Conservation (phyloP, 1,140 invertebrate genomes). For the Trialeurodes vaporariorum region DNA sequence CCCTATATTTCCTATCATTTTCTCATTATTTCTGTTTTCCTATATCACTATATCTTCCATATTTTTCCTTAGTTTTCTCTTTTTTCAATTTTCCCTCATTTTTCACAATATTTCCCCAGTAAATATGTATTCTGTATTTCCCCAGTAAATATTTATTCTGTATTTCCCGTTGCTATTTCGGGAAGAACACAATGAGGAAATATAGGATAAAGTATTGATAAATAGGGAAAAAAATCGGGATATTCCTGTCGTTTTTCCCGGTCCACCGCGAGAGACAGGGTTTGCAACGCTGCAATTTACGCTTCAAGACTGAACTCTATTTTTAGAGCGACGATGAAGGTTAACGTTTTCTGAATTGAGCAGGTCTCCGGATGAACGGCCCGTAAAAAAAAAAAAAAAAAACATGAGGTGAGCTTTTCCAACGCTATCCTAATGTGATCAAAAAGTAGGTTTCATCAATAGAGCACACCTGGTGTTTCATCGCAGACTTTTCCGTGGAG, state of each 20-base stretch:
- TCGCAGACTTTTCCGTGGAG: background rate
- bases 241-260: no score
- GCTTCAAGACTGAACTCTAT: background rate
- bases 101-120: no score
- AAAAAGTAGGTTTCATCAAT: background rate
- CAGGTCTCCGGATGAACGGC: no score
- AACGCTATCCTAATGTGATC: background rate
- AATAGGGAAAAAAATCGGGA: no score
- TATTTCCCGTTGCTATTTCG: no score
- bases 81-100: background rate
- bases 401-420: conserved; percentile 2
- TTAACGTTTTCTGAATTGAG: background rate
- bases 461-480: background rate
- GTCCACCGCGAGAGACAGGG: no score
- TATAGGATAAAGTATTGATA: no score
- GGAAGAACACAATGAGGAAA: no score
- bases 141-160: no score
- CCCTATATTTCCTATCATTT: background rate
- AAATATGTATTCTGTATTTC: no score
- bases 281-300: background rate
- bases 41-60: background rate
- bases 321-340: background rate
- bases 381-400: no score
- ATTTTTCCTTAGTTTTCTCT: background rate
- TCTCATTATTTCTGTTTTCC: background rate